Base-by-base conservation (phyloP, 2,888 invertebrate species). In the Noctua janthe region DNA sequence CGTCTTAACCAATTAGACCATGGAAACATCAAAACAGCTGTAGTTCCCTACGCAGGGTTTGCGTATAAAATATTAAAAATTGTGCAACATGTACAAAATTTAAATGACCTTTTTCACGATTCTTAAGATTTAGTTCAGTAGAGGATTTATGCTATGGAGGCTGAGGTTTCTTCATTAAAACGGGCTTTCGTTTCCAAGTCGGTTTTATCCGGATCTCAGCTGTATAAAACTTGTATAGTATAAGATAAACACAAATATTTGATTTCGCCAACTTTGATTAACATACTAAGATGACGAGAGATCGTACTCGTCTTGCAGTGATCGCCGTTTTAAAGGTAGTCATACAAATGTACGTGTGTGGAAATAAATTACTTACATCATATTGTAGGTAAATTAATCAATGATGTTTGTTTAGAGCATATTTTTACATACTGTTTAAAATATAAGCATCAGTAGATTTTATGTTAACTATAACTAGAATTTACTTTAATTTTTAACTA, bases 241-340 rank as follows among this genome's bases (percentile, higher is more conserved):
- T 35, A 39, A 11, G 88, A 92, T 92, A 91, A 91, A 92, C 89
- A 93, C 90, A 92, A 93, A 93, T 93, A 92, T 94, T 94, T 94
- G 92, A 92, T 93, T 93, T 94, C 91, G 93, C 92, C 80, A 90
- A 90, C 83, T 78, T 71, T 77, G 79, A 94, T 94, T 94, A 91
- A 83, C 94, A 94, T 94, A 94, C 92, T 78, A 81, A 89, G 87
- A 89, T 76, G 88, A 89, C 89, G 75, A 72, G 88, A 81, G 71
- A 80, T 78, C 72, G 80, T 86, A 87, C 82, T 77, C 73, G 86
- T 83, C 88, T 88, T 90, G 88, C 89, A 90, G 69, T 80, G 81
- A 84, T 82, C 67, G 74, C 72, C 71, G 80, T 76, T 81, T 64
- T 84, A 84, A 87, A 85, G 77, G 71, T 87, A 81, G 43, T 39